phyloP scores from a whole-genome alignment of 2,113 vertebrate genomes.

The Serinus canaria region DNA sequence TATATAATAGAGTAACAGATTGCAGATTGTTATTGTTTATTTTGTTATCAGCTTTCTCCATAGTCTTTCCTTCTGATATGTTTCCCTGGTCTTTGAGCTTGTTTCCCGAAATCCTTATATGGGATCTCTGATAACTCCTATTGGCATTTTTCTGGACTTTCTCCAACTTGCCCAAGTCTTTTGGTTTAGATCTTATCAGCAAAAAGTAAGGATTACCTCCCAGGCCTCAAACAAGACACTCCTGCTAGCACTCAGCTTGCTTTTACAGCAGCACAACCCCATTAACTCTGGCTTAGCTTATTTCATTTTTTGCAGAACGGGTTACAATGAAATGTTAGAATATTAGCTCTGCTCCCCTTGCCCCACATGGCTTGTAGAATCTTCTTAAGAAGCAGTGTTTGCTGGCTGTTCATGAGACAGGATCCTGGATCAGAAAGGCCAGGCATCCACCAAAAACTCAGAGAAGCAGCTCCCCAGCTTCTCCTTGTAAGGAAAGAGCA shows the following conservation, averaged over 20 bases:
- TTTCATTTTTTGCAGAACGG: background rate
- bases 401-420: background rate
- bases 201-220: background rate
- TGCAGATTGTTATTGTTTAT: too few relatives aligned
- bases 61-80: background rate
- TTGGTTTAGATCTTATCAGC: background rate
- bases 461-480: background rate
- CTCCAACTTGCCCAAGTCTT: background rate
- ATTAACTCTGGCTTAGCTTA: background rate
- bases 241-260: background rate
- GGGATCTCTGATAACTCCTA: background rate
- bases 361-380: fast-evolving
- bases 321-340: background rate
- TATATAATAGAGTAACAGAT: too few relatives aligned
- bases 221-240: background rate
- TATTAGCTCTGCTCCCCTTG: background rate
- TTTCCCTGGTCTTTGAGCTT: background rate
- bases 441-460: background rate
- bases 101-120: background rate
- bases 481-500: background rate
- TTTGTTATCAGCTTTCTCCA: background rate
- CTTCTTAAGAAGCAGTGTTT: background rate
- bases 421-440: background rate
- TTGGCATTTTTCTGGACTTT: background rate
- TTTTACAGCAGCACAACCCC: background rate